Evolutionary conservation across 30 jellyfish, hydroid and myxozoan species (phyloP).

Genomic region (Chrysaora quinquecirrha): DNA sequence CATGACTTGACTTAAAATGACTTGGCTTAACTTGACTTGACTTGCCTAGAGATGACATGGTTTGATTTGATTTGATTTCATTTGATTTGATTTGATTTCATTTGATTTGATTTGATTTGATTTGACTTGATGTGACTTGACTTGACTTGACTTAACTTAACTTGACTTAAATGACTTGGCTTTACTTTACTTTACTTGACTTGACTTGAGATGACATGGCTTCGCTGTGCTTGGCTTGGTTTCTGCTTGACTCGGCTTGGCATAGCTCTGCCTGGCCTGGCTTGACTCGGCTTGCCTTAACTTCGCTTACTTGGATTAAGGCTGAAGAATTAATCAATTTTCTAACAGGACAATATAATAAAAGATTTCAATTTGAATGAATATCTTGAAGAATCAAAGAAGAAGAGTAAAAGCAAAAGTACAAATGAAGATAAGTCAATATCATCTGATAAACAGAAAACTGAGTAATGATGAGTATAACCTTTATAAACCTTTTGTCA

Average conservation of each 20-base stretch:
- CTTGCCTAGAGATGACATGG: too few relatives aligned
- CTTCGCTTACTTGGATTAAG: not conserved
- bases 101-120: not conserved
- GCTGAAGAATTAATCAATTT: not conserved
- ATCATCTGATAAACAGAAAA: too few relatives aligned
- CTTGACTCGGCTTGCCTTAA: not conserved
- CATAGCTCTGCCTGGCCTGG: too few relatives aligned
- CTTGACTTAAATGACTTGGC: too few relatives aligned
- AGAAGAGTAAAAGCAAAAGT: not conserved
- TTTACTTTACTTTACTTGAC: too few relatives aligned
- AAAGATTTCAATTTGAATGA: slow-evolving; percentile 34
- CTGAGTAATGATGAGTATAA: too few relatives aligned
- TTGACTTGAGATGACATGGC: not conserved
- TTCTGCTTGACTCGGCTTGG: not conserved
- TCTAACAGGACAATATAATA: slow-evolving; percentile 29
- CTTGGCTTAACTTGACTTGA: too few relatives aligned
- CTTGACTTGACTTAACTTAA: too few relatives aligned
- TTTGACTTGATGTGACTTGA: too few relatives aligned
- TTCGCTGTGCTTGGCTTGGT: not conserved
- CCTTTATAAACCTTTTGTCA: too few relatives aligned
- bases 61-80: too few relatives aligned
- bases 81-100: not conserved
- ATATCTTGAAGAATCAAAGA: slow-evolving; percentile 16
- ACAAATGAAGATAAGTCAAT: not conserved
- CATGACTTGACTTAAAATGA: too few relatives aligned